phyloP scores from a whole-genome alignment of 2,113 vertebrate genomes.

The Plestiodon gilberti region DNA sequence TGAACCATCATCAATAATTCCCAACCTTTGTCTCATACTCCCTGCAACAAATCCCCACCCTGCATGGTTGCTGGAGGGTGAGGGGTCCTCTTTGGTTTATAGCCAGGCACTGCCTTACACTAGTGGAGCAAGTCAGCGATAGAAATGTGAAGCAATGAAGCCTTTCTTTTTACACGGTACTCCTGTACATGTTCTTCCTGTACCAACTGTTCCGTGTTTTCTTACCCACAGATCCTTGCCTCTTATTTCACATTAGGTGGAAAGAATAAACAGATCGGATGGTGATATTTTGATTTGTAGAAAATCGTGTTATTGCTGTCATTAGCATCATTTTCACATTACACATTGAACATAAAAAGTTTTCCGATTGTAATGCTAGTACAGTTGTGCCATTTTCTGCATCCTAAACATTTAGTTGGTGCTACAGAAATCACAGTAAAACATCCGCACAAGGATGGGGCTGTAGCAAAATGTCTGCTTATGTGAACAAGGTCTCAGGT shows the following conservation, averaged over 20 bases:
- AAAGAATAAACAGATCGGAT: neutral
- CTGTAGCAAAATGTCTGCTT: too few species aligned
- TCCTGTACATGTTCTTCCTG: neutral
- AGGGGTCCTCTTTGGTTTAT: too few species aligned
- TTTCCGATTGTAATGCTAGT: neutral
- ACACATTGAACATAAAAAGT: neutral
- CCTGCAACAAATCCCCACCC: too few species aligned
- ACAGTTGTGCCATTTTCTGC: neutral
- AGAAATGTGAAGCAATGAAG: neutral
- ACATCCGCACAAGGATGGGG: neutral
- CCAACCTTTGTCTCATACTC: too few species aligned
- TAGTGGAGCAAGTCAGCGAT: neutral
- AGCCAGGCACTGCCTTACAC: neutral
- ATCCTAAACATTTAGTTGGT: neutral
- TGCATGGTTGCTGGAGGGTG: too few species aligned
- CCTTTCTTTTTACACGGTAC: neutral
- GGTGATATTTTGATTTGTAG: neutral
- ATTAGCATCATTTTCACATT: neutral
- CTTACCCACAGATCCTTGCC: neutral
- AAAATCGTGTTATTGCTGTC: neutral
- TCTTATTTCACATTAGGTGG: neutral
- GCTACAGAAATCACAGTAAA: neutral
- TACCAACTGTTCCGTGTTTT: neutral
- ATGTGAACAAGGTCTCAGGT: too few species aligned
- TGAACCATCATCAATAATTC: too few species aligned